Conservation (phyloP, 2,113 vertebrate genomes). For the Grantiella picta region DNA sequence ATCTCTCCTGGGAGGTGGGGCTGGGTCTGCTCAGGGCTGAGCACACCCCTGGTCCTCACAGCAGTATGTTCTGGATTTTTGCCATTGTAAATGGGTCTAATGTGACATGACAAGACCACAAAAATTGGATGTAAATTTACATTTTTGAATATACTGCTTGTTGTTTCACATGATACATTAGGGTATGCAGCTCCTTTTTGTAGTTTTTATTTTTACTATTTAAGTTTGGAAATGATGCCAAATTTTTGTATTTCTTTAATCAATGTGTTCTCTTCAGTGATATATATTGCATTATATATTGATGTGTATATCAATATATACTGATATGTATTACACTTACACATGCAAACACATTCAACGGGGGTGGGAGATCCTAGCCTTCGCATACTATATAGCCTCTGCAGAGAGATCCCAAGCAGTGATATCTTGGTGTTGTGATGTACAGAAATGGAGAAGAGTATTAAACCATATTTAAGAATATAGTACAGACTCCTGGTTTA, state of each 20-base stretch:
- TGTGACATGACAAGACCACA: constrained; percentile 79
- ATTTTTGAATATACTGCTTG: constrained; percentile 80
- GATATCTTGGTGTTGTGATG: constrained; percentile 88
- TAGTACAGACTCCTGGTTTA: constrained; percentile 69
- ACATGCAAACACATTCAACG: constrained; percentile 74
- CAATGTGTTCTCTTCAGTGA: constrained; percentile 84
- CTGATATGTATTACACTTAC: constrained; percentile 83
- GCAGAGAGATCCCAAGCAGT: constrained; percentile 84
- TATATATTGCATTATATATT: constrained; percentile 88
- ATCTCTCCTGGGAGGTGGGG: constrained; percentile 46
- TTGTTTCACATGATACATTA: constrained; percentile 82
- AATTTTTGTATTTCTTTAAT: constrained; percentile 89
- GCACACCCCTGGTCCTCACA: constrained; percentile 52
- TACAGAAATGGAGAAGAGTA: constrained; percentile 90
- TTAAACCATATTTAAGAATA: constrained; percentile 92
- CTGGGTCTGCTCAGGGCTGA: constrained; percentile 54
- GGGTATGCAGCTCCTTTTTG: constrained; percentile 84
- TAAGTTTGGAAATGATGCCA: constrained; percentile 89
- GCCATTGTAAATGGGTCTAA: constrained; percentile 85
- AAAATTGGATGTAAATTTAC: constrained; percentile 84
- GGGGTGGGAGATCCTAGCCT: constrained; percentile 76
- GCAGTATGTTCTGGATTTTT: constrained; percentile 72
- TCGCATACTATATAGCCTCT: constrained; percentile 82
- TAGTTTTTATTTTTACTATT: constrained; percentile 88
- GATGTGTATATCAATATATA: constrained; percentile 87